phyloP scores from a whole-genome alignment of 1,140 invertebrate genomes.

The Panulirus ornatus region DNA sequence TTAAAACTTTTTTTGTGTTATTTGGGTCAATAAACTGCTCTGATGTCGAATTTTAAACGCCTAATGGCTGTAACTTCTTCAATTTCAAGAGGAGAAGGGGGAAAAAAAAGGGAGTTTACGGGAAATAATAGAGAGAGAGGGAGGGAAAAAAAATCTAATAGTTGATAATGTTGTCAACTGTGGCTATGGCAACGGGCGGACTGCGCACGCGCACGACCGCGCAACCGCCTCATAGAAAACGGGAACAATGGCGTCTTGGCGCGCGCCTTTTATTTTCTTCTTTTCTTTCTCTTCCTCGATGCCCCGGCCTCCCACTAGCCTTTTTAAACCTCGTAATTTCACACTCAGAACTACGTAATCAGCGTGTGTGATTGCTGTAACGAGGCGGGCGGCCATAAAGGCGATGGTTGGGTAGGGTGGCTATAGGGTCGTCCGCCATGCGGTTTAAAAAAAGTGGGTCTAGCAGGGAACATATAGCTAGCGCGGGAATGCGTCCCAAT shows the following conservation, averaged over 20 bases:
- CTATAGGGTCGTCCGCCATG: too few species aligned
- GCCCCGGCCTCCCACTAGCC: too few species aligned
- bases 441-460: constrained; percentile 12
- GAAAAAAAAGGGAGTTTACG: not conserved
- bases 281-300: too few species aligned
- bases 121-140: too few species aligned
- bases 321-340: constrained; percentile 33
- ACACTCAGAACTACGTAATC: constrained; percentile 45
- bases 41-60: not conserved
- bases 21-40: too few species aligned
- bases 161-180: not conserved
- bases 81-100: not conserved
- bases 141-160: not conserved
- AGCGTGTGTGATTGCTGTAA: constrained; percentile 36
- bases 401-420: not conserved
- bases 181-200: not conserved
- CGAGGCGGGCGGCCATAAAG: constrained; percentile 25
- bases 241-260: too few species aligned
- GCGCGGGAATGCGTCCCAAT: constrained; percentile 20
- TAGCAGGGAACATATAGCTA: constrained; percentile 24
- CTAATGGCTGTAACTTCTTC: constrained; percentile 10
- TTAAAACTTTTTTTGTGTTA: too few species aligned
- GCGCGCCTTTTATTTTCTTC: too few species aligned
- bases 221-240: too few species aligned
- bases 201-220: too few species aligned